phyloP scores from a whole-genome alignment of 2,797 vertebrate genomes.

The Tachyglossus aculeatus region DNA sequence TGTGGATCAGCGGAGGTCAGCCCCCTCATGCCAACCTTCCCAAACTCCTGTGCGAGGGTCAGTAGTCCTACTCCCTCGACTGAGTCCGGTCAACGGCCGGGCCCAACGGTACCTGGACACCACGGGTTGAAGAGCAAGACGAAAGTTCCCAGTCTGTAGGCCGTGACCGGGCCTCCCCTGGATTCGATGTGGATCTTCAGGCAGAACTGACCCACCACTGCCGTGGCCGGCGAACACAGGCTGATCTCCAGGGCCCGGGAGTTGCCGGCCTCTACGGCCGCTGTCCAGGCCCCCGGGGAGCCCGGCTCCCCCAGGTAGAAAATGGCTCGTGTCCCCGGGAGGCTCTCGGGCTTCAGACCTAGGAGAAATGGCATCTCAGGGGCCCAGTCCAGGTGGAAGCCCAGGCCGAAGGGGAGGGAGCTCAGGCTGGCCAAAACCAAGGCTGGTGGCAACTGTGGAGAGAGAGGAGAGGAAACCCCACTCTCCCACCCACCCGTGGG shows the following conservation, averaged over 20 bases:
- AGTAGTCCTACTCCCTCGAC: background rate
- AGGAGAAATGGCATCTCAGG: background rate
- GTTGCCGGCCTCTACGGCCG: constrained; percentile 4
- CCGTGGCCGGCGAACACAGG: constrained; percentile 54
- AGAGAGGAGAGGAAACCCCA: too few relatives aligned
- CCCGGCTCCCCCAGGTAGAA: constrained; percentile 36
- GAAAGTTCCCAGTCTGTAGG: constrained; percentile 65
- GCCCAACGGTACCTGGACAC: constrained; percentile 64
- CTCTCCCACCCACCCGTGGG: background rate
- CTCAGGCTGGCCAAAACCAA: too few relatives aligned
- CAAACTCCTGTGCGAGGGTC: background rate
- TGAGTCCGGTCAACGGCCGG: background rate
- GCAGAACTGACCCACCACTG: constrained; percentile 58
- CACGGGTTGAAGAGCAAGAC: constrained; percentile 72
- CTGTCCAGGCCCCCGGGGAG: constrained; percentile 50
- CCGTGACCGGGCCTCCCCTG: constrained; percentile 9
- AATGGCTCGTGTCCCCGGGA: constrained; percentile 55
- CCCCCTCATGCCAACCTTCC: background rate
- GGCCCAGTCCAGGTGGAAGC: background rate
- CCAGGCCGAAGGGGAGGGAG: background rate
- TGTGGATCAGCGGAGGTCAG: background rate
- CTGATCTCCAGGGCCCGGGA: constrained; percentile 41
- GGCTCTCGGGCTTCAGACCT: constrained; percentile 59
- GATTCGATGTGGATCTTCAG: constrained; percentile 62
- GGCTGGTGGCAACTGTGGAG: too few relatives aligned